A percentile compares a stretch with the other conserved stretches of the same genome.
phyloP scores from a whole-genome alignment of 2,113 vertebrate genomes.

The Hydropotes inermis region DNA sequence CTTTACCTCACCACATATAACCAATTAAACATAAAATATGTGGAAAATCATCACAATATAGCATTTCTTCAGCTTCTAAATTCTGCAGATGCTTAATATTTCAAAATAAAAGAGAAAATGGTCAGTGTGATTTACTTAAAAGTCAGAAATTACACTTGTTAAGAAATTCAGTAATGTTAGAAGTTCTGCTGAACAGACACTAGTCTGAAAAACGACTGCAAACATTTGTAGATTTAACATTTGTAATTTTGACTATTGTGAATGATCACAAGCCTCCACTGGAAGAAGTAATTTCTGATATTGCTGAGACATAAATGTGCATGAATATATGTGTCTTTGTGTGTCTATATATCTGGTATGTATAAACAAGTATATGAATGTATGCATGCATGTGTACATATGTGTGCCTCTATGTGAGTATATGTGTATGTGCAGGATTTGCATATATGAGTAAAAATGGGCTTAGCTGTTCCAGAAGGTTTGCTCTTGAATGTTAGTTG shows the following conservation, averaged over 20 bases:
- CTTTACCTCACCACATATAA: neutral
- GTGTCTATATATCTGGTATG: neutral
- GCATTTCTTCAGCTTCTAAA: neutral
- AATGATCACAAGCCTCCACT: neutral
- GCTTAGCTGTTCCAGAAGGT: neutral
- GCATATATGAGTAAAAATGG: neutral
- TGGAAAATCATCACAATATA: neutral
- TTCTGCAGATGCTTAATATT: slow-evolving; percentile 2
- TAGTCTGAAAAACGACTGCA: neutral
- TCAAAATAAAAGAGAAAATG: slow-evolving; percentile 38
- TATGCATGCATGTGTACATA: neutral
- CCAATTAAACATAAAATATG: neutral
- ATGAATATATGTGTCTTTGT: neutral
- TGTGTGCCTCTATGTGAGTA: neutral
- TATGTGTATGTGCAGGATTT: neutral
- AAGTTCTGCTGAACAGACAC: neutral
- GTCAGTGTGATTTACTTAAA: neutral
- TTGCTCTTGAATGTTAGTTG: neutral
- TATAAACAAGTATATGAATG: neutral
- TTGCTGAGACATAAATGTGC: neutral
- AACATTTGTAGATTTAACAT: neutral
- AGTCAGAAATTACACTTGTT: neutral
- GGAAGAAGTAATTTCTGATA: neutral
- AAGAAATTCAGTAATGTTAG: neutral
- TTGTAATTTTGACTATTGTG: neutral